These are phyloP conservation scores for Hyposoter dolosus DNA, from an alignment of 2,888 invertebrate species.

Conservation along the genomic window DNA sequence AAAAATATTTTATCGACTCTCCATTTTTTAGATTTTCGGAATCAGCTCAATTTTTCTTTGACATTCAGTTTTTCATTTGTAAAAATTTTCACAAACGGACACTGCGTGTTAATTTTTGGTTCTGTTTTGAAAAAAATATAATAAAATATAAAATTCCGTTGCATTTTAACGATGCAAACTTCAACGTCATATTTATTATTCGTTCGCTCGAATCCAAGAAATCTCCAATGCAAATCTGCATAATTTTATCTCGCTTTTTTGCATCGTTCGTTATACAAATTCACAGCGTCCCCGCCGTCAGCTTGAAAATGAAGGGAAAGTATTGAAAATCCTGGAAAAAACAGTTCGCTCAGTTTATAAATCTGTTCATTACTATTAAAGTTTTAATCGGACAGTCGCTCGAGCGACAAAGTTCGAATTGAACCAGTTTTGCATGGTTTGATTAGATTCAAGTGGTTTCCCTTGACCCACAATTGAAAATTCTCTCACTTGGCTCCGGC, in stretches of 20 bases:
- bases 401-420: conserved; percentile 68
- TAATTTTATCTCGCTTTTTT: background rate
- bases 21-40: too few relatives aligned
- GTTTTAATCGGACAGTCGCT: conserved; percentile 50
- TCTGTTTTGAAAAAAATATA: background rate
- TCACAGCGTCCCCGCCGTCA: background rate
- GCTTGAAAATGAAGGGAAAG: background rate
- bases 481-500: conserved; percentile 67
- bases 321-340: background rate
- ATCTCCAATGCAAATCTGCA: background rate
- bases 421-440: conserved; percentile 70
- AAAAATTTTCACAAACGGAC: background rate
- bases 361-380: background rate
- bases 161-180: too few relatives aligned
- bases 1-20: too few relatives aligned
- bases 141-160: too few relatives aligned
- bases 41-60: too few relatives aligned
- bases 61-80: too few relatives aligned
- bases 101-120: background rate
- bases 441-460: conserved; percentile 74
- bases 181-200: background rate
- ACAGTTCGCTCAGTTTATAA: background rate
- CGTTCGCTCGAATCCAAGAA: background rate
- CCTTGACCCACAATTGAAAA: conserved; percentile 74
- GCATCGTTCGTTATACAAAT: background rate